Evolutionary conservation across 2,113 vertebrate genomes (phyloP).

Genomic region (Apaloderma vittatum): DNA sequence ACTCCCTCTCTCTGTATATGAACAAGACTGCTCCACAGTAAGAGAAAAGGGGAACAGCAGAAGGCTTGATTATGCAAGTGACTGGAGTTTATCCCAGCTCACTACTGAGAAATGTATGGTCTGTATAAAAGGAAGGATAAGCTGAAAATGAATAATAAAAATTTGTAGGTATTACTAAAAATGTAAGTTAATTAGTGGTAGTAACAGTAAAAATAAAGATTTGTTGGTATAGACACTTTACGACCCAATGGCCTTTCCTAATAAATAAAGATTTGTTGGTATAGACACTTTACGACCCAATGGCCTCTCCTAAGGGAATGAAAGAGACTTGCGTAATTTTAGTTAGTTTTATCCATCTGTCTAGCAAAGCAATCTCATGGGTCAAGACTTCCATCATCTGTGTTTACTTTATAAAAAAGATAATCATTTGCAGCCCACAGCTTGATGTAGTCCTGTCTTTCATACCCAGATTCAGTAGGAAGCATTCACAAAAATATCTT

Average conservation of each 20-base stretch:
- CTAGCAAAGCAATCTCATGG: background rate
- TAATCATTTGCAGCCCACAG: background rate
- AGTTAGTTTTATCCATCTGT: background rate
- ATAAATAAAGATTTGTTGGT: too few species aligned
- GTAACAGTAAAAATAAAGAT: background rate
- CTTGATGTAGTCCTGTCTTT: background rate
- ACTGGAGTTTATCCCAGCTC: background rate
- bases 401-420: background rate
- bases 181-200: background rate
- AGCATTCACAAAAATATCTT: background rate
- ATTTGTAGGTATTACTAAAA: background rate
- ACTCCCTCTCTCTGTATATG: background rate
- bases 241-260: background rate
- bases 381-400: background rate
- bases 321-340: background rate
- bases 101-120: background rate
- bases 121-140: background rate
- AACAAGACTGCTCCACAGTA: background rate
- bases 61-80: background rate
- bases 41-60: background rate
- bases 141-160: background rate
- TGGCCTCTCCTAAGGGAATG: background rate
- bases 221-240: background rate
- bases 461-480: background rate
- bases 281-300: background rate